phyloP scores from a whole-genome alignment of 2,797 vertebrate species.

The Trachurus trachurus region DNA sequence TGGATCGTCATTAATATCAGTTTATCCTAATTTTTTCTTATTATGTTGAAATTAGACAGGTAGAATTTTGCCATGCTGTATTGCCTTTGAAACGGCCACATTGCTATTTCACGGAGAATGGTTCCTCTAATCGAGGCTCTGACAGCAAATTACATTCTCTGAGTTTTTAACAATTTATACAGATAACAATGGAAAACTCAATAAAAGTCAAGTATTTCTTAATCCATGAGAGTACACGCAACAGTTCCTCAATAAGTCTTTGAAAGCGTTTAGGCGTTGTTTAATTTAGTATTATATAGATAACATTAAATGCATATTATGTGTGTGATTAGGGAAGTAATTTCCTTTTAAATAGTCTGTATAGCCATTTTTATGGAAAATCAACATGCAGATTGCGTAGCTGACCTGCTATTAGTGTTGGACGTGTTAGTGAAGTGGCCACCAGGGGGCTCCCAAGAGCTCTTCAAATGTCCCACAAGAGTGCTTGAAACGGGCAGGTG shows the following conservation, averaged over 20 bases:
- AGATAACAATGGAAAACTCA: conserved; percentile 52
- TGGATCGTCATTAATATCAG: conserved; percentile 70
- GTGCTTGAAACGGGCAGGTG: too few relatives aligned
- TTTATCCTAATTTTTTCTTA: conserved; percentile 56
- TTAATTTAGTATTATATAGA: conserved; percentile 66
- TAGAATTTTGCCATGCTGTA: conserved; percentile 51
- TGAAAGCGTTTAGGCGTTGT: conserved; percentile 51
- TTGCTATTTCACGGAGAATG: conserved; percentile 77
- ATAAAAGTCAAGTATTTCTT: conserved; percentile 54
- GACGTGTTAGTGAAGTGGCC: not conserved
- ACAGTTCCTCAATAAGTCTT: conserved; percentile 30
- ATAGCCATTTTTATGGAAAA: conserved; percentile 72
- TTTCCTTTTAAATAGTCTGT: conserved; percentile 64
- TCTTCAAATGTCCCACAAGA: too few relatives aligned
- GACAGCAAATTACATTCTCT: conserved; percentile 67
- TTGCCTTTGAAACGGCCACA: conserved; percentile 53
- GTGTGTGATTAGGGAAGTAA: conserved; percentile 63
- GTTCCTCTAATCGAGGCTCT: conserved; percentile 73
- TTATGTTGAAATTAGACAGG: conserved; percentile 60
- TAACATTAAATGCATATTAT: conserved; percentile 64
- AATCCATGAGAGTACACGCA: conserved; percentile 45
- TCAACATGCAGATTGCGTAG: conserved; percentile 69
- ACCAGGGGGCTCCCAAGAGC: too few relatives aligned
- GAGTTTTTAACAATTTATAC: conserved; percentile 59
- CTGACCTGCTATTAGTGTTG: conserved; percentile 54